Evolutionary conservation across 2,113 vertebrate genomes (phyloP).

Genomic region (Centropus unirufus): DNA sequence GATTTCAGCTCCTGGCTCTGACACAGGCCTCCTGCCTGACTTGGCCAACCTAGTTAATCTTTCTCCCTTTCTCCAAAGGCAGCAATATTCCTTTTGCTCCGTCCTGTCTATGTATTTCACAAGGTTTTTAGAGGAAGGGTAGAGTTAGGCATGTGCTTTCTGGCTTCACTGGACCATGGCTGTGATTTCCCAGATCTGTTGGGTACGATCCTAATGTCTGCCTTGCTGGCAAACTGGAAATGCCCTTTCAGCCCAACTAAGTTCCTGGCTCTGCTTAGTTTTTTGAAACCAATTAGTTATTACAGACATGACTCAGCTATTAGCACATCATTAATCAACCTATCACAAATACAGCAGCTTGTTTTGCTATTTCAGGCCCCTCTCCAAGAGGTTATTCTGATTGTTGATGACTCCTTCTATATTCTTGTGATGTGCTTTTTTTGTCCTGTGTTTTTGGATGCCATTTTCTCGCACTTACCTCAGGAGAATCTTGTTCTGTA

Average conservation of each 20-base stretch:
- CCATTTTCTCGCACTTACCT: not conserved
- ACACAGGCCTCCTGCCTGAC: not conserved
- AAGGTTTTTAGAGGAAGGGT: not conserved
- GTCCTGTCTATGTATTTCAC: not conserved
- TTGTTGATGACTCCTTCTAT: not conserved
- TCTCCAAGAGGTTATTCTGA: not conserved
- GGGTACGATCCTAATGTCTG: not conserved
- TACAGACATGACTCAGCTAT: not conserved
- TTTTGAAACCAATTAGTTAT: not conserved
- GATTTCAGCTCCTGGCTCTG: slow-evolving; percentile 53
- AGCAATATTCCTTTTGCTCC: not conserved
- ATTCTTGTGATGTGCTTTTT: not conserved
- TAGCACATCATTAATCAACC: not conserved
- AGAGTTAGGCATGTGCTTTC: not conserved
- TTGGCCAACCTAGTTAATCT: not conserved
- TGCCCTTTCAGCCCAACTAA: not conserved
- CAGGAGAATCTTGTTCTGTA: not conserved
- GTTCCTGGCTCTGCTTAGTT: not conserved
- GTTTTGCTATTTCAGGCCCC: not conserved
- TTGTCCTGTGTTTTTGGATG: not conserved
- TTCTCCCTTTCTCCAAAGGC: not conserved
- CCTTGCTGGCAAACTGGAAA: not conserved
- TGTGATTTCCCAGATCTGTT: not conserved
- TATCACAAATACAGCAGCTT: not conserved
- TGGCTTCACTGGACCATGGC: not conserved